phyloP scores from a whole-genome alignment of 2,797 vertebrate genomes.

The Pyrrhura leucotis region DNA sequence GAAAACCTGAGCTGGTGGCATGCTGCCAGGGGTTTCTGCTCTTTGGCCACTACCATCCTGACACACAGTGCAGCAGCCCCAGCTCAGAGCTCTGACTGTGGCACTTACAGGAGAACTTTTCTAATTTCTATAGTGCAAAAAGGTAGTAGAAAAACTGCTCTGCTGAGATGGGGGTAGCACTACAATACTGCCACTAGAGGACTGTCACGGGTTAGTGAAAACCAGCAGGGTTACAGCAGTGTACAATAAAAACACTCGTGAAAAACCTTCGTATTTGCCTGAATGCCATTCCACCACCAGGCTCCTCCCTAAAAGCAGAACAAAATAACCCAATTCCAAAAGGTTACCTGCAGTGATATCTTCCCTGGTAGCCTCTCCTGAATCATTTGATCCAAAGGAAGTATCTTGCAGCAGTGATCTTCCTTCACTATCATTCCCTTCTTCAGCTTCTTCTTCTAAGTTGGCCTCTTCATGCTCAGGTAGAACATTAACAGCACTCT shows the following conservation, averaged over 20 bases:
- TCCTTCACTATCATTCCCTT: background rate
- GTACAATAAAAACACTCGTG: background rate
- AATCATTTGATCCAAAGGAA: background rate
- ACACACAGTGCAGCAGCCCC: background rate
- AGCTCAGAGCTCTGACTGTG: background rate
- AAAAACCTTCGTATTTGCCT: background rate
- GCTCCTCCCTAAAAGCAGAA: background rate
- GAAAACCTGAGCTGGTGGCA: background rate
- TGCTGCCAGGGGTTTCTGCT: background rate
- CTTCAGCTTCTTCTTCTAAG: background rate
- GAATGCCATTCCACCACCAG: background rate
- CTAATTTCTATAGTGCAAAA: background rate
- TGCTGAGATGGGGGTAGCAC: background rate
- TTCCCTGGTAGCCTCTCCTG: background rate
- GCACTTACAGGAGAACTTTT: background rate
- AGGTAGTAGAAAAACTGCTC: background rate
- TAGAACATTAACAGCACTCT: background rate
- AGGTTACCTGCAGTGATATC: slow-evolving; percentile 68
- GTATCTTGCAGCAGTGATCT: background rate
- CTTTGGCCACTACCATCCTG: background rate
- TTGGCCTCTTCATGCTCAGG: background rate
- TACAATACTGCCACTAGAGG: background rate
- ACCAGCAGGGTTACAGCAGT: background rate
- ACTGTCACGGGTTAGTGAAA: background rate
- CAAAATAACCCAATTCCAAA: background rate